These are phyloP conservation scores for Gasteruption jaculator DNA, from an alignment of 2,888 invertebrate species.

Conservation along the genomic window DNA sequence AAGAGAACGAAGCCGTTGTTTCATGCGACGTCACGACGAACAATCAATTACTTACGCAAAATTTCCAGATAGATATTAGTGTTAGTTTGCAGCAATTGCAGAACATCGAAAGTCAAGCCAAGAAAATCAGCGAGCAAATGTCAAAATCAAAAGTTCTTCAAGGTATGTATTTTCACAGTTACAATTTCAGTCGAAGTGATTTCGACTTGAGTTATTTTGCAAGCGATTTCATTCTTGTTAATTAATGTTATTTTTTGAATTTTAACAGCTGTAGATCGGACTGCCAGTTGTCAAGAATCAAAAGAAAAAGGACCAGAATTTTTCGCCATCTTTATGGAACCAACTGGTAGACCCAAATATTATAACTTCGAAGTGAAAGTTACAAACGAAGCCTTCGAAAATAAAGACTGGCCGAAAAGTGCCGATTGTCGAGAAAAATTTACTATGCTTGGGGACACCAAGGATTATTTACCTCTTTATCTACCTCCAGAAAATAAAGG, in stretches of 20 bases:
- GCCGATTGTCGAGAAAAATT: constrained; percentile 30
- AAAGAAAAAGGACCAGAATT: constrained; percentile 22
- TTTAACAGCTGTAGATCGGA: constrained; percentile 2
- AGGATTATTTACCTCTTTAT: constrained; percentile 61
- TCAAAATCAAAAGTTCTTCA: constrained; percentile 1
- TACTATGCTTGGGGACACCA: constrained; percentile 25
- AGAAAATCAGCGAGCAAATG: constrained; percentile 53
- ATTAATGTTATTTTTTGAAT: constrained; percentile 1
- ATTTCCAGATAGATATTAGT: constrained; percentile 50
- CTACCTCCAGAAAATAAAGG: constrained; percentile 77
- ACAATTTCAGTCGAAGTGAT: not conserved
- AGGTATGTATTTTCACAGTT: not conserved
- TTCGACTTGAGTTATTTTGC: not conserved
- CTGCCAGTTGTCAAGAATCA: not conserved
- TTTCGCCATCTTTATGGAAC: constrained; percentile 32
- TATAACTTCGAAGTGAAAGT: constrained; percentile 31
- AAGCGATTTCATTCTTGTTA: too few relatives aligned
- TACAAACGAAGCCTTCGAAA: constrained; percentile 28
- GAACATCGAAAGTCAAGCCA: constrained; percentile 54
- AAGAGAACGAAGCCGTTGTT: constrained; percentile 42
- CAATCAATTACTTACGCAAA: constrained; percentile 47
- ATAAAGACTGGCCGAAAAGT: constrained; percentile 33
- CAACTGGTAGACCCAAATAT: constrained; percentile 34
- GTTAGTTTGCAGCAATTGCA: constrained; percentile 53
- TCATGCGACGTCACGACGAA: constrained; percentile 49